Base-by-base conservation (phyloP, 2,797 vertebrate genomes). In the Helostoma temminkii region DNA sequence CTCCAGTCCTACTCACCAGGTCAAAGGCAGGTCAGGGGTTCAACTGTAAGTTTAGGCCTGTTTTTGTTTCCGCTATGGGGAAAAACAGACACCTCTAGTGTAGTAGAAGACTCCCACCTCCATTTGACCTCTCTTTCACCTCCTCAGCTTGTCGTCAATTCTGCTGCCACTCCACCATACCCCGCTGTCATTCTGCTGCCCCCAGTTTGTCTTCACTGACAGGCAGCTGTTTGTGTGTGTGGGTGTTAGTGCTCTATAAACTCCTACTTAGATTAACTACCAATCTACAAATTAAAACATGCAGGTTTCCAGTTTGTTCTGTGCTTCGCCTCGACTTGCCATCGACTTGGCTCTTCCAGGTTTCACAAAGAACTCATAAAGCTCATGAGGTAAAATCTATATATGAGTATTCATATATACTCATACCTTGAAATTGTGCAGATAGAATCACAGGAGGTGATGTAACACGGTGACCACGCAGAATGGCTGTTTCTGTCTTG, bases 1-100 rank as follows among this genome's bases (percentile, higher is more conserved):
- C 85, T 82, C 82, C 82, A 75, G 87, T 86, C 89, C 89, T 61
- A 55, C 80, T 80, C 84, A 83, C 78, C 81, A 80, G 92, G 94
- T 95, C 93, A 94, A 95, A 94, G 94, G 92, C 94, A 93, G 94
- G 92, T 93, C 94, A 94, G 71, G 90, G 93, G 94, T 94, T 95
- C 94, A 94, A 93, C 92, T 94, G 93, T 94, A 95, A 94, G 94
- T 94, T 95, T 94, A 95, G 93, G 88, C 91, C 87, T 92, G 91
- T 88, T 91, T 93, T 91, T 90, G 81, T 90, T 91, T 84, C 86
- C 76, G 74, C 82, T 74, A 76, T 55, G 74, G 77, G 82, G 71
- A 82, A 85, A 89, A 89, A 88, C 87, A 85, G 89, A 90, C 89
- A 91, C 82, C 85, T 89, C 72, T 75, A 82, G 79, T 76, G 63